Percentiles rank a stretch among this genome's conserved stretches.
phyloP scores from a whole-genome alignment of 2,797 vertebrate species.

The Psittacula echo region DNA sequence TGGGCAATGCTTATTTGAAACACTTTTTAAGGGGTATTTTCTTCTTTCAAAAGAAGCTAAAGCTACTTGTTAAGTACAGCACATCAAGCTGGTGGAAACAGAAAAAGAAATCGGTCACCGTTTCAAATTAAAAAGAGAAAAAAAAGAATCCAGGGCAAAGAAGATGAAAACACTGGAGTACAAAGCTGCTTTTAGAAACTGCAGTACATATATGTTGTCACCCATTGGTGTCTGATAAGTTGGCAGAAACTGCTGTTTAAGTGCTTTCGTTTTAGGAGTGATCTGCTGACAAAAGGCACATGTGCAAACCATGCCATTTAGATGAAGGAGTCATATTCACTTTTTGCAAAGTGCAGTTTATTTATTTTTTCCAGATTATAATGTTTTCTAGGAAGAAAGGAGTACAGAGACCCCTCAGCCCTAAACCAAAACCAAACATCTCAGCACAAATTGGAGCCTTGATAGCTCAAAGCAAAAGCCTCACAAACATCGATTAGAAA shows the following conservation, averaged over 20 bases:
- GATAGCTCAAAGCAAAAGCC: constrained; percentile 71
- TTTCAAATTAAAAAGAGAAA: constrained; percentile 39
- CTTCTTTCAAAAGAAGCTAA: constrained; percentile 26
- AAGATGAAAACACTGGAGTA: constrained; percentile 49
- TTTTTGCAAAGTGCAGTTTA: constrained; percentile 61
- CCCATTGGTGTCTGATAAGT: constrained; percentile 53
- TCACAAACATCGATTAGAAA: constrained; percentile 78
- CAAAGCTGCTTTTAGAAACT: constrained; percentile 61
- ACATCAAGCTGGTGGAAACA: constrained; percentile 10
- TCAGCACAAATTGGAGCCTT: constrained; percentile 68
- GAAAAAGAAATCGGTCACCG: constrained; percentile 44
- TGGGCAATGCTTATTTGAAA: constrained; percentile 27
- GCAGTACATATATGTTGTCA: constrained; percentile 47
- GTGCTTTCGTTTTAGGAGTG: constrained; percentile 62
- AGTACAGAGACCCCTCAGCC: constrained; percentile 57
- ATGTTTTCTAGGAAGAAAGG: constrained; percentile 60
- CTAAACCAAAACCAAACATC: constrained; percentile 70
- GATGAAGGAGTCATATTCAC: constrained; percentile 32
- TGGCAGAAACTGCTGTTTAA: constrained; percentile 62
- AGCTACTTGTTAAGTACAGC: not conserved
- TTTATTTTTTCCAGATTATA: constrained; percentile 67
- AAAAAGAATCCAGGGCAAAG: not conserved
- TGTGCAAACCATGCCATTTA: constrained; percentile 45
- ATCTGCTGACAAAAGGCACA: constrained; percentile 59
- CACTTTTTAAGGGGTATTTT: constrained; percentile 22